Evolutionary conservation across 2,797 vertebrate species (phyloP), one percentile per base, ranked within the genome.

Genomic region (Tapera naevia): DNA sequence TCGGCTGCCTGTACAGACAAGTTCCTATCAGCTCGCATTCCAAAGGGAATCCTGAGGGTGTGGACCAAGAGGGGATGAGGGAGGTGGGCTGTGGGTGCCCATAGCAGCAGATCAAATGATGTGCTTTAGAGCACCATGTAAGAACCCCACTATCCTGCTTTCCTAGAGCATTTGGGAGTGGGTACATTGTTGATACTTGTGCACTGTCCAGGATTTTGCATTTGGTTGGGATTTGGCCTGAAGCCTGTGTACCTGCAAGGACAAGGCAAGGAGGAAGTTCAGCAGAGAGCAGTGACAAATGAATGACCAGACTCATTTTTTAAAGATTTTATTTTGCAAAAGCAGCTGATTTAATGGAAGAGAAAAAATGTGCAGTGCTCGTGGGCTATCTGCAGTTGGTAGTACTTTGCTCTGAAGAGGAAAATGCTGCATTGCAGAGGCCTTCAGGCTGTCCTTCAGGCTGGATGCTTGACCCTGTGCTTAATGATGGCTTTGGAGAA

Each of bases 351-450:
- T 45, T 90, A 83, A 71, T 88, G 80, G 66, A 91, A 88, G 33
- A 79, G 50, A 32, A 74, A 67, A 81, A 78, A 5, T 13, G 0
- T 73, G 33, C 45, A 50, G 51, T 33, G 62, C 73, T 91, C 93
- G 76, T 64, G 69, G 92, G 87, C 93, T 92, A 88, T 84, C 69
- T 57, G 82, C 85, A 79, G 73, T 86, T 70, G 66, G 56, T 81
- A 30, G 69, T 72, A 17, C 87, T 93, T 89, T 82, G 82, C 88
- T 96, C 65, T 62, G 73, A 69, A 45, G 41, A 72, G 58, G 54
- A 45, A 72, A 84, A 30, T 88, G 89, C 89, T 96, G 92, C 94
- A 97, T 88, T 96, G 95, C 95, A 91, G 96, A 25, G 92, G 79
- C 72, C 84, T 80, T 27, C 53, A 54, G 65, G 41, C 80, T 83